A percentile compares a stretch with the other conserved stretches of the same genome.
Evolutionary conservation across 2,797 vertebrate species (phyloP).

Genomic region (Potorous gilbertii): DNA sequence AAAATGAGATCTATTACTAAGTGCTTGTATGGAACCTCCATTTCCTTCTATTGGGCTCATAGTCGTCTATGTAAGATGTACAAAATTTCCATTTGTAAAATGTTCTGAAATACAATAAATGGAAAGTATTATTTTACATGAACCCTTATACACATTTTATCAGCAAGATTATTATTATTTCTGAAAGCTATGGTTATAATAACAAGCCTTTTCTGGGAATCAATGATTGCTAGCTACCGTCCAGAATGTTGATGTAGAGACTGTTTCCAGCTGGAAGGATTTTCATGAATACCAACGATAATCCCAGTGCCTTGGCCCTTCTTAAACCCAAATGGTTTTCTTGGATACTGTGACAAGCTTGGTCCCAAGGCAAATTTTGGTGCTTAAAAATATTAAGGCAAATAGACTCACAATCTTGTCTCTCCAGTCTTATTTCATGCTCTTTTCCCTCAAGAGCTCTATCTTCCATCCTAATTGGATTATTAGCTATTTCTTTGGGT

Average conservation of each 20-base stretch:
- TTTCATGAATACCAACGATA: not conserved
- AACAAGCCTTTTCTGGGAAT: slow-evolving; percentile 1
- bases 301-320: not conserved
- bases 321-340: not conserved
- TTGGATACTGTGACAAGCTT: not conserved
- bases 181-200: slow-evolving; percentile 35
- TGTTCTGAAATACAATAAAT: slow-evolving; percentile 17
- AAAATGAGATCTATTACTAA: not conserved
- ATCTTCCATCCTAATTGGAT: not conserved
- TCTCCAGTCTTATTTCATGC: not conserved
- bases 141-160: slow-evolving; percentile 7
- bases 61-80: not conserved
- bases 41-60: not conserved
- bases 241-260: slow-evolving; percentile 7
- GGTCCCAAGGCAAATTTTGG: slow-evolving; percentile 1
- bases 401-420: not conserved
- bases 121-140: slow-evolving; percentile 24
- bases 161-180: slow-evolving; percentile 8
- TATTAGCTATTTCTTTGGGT: not conserved
- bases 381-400: not conserved
- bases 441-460: not conserved
- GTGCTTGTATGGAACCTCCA: not conserved
- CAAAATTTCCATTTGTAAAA: not conserved
- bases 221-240: not conserved
- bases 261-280: not conserved